phyloP scores from a whole-genome alignment of 2,113 vertebrate genomes.

The Drymodes brunneopygia region DNA sequence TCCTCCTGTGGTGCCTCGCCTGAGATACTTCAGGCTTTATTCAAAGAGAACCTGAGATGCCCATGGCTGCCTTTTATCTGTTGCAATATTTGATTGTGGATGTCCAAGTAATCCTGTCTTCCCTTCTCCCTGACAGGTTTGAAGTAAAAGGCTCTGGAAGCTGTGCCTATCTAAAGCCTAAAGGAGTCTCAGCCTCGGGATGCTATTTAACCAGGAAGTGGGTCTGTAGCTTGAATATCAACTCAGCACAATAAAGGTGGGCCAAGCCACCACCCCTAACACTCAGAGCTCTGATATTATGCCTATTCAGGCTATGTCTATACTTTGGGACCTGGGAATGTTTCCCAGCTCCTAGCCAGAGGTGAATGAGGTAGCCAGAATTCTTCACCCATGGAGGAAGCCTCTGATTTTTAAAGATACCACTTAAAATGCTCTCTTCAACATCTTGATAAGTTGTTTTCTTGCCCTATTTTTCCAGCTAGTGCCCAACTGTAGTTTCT shows the following conservation, averaged over 20 bases:
- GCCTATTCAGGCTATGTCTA: not conserved
- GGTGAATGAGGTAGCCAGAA: not conserved
- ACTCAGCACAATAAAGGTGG: not conserved
- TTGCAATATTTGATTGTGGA: not conserved
- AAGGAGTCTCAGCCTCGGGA: slow-evolving; percentile 35
- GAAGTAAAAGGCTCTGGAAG: slow-evolving; percentile 45
- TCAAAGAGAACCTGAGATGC: not conserved
- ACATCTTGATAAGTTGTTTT: not conserved
- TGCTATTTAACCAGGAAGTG: slow-evolving; percentile 51
- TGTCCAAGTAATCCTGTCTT: not conserved
- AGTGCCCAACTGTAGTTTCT: not conserved
- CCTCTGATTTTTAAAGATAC: not conserved
- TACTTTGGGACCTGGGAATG: not conserved
- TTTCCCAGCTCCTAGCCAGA: not conserved
- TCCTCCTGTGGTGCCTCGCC: not conserved
- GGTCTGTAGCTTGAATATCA: slow-evolving; percentile 25
- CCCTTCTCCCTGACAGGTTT: not conserved
- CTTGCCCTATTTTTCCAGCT: not conserved
- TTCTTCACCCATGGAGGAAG: not conserved
- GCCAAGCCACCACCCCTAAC: not conserved
- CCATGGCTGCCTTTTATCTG: not conserved
- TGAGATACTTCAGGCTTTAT: not conserved
- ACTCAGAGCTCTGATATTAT: not conserved
- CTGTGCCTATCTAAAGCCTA: slow-evolving; percentile 45
- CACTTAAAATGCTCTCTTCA: not conserved